Percentiles rank a stretch among this genome's conserved stretches.
These are phyloP conservation scores for Cremastinae sp. DNA, from an alignment of 2,888 invertebrate species.

Conservation along the genomic window DNA sequence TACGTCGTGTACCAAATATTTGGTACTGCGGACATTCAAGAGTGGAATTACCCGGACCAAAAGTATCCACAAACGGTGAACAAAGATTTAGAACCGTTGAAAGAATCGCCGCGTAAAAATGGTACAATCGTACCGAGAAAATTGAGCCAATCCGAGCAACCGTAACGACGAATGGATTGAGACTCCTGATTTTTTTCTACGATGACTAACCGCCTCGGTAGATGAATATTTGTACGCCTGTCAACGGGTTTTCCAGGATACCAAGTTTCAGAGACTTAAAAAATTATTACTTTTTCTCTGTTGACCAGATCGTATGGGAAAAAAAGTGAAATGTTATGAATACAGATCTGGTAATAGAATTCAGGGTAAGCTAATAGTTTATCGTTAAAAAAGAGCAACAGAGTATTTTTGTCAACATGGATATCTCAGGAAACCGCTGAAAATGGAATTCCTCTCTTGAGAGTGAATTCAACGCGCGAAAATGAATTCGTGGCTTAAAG, in stretches of 20 bases:
- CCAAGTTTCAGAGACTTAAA: not conserved
- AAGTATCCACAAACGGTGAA: slow-evolving; percentile 72
- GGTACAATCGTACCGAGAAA: slow-evolving; percentile 67
- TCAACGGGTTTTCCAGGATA: not conserved
- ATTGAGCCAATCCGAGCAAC: slow-evolving; percentile 65
- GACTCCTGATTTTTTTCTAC: slow-evolving; percentile 11
- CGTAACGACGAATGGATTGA: slow-evolving; percentile 63
- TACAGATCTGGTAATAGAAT: slow-evolving; percentile 42
- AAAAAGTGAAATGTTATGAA: slow-evolving; percentile 22
- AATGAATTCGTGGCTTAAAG: slow-evolving; percentile 36
- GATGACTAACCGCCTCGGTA: slow-evolving; percentile 1
- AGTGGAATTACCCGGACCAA: slow-evolving; percentile 81
- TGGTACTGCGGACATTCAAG: slow-evolving; percentile 84
- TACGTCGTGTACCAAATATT: slow-evolving; percentile 85
- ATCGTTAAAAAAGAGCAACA: slow-evolving; percentile 42
- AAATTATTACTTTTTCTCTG: slow-evolving; percentile 14
- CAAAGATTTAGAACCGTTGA: slow-evolving; percentile 76
- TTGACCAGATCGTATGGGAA: slow-evolving; percentile 45
- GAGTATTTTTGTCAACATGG: slow-evolving; percentile 67
- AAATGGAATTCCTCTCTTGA: slow-evolving; percentile 29
- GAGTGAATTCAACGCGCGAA: slow-evolving; percentile 41
- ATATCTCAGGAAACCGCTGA: slow-evolving; percentile 57
- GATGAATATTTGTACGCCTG: not conserved
- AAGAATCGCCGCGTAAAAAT: slow-evolving; percentile 71
- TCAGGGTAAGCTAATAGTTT: slow-evolving; percentile 51